phyloP scores from a whole-genome alignment of 2,113 vertebrate species.

The Ochotona princeps region DNA sequence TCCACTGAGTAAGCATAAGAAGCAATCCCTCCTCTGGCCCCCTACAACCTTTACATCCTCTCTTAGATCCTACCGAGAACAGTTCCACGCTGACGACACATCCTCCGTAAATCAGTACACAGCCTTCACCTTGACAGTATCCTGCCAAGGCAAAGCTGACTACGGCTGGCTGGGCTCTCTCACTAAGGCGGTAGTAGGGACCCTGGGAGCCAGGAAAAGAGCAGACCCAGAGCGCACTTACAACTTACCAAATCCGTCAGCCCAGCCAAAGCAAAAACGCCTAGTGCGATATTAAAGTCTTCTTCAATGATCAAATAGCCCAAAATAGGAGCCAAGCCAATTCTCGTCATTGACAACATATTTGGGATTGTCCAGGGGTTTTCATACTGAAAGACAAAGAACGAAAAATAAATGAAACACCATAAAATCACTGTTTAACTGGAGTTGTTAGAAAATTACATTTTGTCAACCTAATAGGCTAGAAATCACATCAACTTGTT shows the following conservation, averaged over 20 bases:
- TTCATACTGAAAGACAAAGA: constrained; percentile 91
- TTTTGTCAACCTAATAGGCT: neutral
- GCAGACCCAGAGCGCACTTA: neutral
- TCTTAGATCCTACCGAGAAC: neutral
- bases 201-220: neutral
- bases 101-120: constrained; percentile 2
- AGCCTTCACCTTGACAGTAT: neutral
- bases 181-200: neutral
- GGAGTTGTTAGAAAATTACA: neutral
- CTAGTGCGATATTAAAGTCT: constrained; percentile 93
- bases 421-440: neutral
- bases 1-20: neutral
- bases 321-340: constrained; percentile 93
- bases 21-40: neutral
- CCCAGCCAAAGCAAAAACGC: constrained; percentile 95
- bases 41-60: neutral
- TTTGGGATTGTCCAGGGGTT: constrained; percentile 99
- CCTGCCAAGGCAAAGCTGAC: constrained; percentile 26
- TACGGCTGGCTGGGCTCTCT: neutral
- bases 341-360: constrained; percentile 94
- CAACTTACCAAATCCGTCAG: constrained; percentile 95
- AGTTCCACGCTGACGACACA: neutral
- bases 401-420: constrained; percentile 60
- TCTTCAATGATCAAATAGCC: constrained; percentile 95
- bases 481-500: constrained; percentile 25